Conservation (phyloP, 2,888 invertebrate genomes). For the Chydorus sphaericus region DNA sequence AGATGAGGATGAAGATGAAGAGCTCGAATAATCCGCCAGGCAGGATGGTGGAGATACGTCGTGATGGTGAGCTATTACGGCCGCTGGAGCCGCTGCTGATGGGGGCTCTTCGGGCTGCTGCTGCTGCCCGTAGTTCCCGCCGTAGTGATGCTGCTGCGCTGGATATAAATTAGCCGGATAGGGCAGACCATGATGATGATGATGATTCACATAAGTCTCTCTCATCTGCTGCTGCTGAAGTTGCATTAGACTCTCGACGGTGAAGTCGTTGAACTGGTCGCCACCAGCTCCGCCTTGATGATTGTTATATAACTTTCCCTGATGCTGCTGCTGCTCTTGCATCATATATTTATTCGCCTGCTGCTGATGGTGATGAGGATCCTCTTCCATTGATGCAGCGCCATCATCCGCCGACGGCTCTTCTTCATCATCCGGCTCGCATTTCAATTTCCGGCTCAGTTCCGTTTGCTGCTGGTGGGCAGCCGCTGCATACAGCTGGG, state of each 20-base stretch:
- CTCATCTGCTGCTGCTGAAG: not conserved
- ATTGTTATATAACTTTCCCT: not conserved
- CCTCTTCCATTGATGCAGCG: not conserved
- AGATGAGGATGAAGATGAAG: not conserved
- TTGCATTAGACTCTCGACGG: constrained; percentile 43
- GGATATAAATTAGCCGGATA: too few species aligned
- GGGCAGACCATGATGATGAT: constrained; percentile 21
- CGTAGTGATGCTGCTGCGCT: too few species aligned
- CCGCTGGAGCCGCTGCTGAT: not conserved
- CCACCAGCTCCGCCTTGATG: not conserved
- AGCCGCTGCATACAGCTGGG: not conserved
- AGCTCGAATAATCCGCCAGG: constrained; percentile 2
- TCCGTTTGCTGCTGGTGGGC: not conserved
- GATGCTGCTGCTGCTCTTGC: not conserved
- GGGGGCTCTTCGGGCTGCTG: not conserved
- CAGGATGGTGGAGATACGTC: constrained; percentile 3
- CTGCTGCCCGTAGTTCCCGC: constrained; percentile 19
- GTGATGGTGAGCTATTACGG: not conserved
- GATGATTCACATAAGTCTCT: constrained; percentile 4
- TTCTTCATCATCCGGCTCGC: constrained; percentile 10
- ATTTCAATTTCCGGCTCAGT: constrained; percentile 13
- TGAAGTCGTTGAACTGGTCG: constrained; percentile 34
- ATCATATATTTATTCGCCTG: not conserved
- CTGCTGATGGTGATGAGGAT: not conserved
- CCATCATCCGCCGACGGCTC: not conserved